Percentiles rank a stretch among this genome's conserved stretches.
phyloP scores from a whole-genome alignment of 2,797 vertebrate genomes.

The Ceyx erithaca region DNA sequence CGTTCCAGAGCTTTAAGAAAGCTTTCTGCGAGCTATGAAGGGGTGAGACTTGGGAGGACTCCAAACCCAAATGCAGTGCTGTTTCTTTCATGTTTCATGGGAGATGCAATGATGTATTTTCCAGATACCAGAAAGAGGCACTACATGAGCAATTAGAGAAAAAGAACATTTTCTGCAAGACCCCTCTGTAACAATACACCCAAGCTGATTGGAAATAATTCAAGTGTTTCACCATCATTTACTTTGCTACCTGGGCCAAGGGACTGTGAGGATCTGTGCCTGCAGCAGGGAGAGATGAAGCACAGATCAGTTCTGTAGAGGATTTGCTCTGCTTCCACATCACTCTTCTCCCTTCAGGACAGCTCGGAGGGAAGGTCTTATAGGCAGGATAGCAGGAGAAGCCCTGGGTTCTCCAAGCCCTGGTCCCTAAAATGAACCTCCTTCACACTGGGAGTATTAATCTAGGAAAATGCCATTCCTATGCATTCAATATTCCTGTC shows the following conservation, averaged over 20 bases:
- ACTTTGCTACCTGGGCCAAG: not conserved
- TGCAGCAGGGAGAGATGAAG: not conserved
- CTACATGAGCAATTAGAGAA: not conserved
- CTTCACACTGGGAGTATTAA: not conserved
- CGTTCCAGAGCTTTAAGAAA: not conserved
- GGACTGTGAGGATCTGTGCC: not conserved
- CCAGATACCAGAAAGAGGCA: not conserved
- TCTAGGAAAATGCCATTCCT: not conserved
- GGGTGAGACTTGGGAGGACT: not conserved
- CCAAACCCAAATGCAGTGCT: not conserved
- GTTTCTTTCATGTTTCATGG: not conserved
- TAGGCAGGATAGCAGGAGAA: not conserved
- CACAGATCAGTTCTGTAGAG: not conserved
- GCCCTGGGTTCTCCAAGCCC: not conserved
- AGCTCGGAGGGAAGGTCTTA: rapidly evolving
- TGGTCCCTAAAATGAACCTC: not conserved
- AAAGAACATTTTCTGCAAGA: not conserved
- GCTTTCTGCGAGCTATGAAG: not conserved
- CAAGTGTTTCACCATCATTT: not conserved
- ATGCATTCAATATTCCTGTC: not conserved
- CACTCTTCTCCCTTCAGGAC: not conserved
- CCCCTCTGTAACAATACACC: not conserved
- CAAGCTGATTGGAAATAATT: not conserved
- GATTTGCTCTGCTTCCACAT: not conserved
- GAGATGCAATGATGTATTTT: not conserved